Evolutionary conservation across 1,140 invertebrate species (phyloP), one percentile per base, ranked within the genome.

Genomic region (Panulirus ornatus): DNA sequence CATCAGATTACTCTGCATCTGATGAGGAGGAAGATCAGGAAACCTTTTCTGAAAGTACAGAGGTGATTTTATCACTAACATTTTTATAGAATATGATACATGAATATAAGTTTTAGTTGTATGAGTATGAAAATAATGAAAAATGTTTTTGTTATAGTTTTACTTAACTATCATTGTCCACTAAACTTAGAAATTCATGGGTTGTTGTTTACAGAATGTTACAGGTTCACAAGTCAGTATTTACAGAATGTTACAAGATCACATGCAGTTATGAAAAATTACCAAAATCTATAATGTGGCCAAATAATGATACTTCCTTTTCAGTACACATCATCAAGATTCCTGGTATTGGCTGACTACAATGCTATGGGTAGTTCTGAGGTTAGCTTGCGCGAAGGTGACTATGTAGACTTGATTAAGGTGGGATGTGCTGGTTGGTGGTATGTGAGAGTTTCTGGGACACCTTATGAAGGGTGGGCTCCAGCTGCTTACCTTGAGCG

Each of bases 371-470:
- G 98, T 89, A 96, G 96, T 86, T 97, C 96, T 83, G 98, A 99
- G 94, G 96, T 98, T 38, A 97, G 96, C 82, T 96, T 99, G 94
- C 95, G 95, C 54, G 98, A 98, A 94, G 97, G 97, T 5, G 97
- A 98, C 94, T 95, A 96, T 92, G 95, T 98, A 88, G 97, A 98
- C 93, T 95, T 99, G 73, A 94, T 98, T 38, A 98, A 98, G 94
- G 96, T 92, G 70, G 98, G 98, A 88, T 98, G 97, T 94, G 97
- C 97, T 89, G 98, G 98, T 71, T 99, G 98, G 98, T 99, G 98
- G 98, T 98, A 97, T 95, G 97, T 98, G 91, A 96, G 97, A 92
- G 95, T 97, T 22, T 94, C 97, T 92, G 96, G 96, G 96, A 94
- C 94, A 94, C 93, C 78, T 22, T 91, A 96, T 91, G 97, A 98